These are phyloP conservation scores for Thumatha senex DNA, from an alignment of 2,888 invertebrate species.

Conservation along the genomic window DNA sequence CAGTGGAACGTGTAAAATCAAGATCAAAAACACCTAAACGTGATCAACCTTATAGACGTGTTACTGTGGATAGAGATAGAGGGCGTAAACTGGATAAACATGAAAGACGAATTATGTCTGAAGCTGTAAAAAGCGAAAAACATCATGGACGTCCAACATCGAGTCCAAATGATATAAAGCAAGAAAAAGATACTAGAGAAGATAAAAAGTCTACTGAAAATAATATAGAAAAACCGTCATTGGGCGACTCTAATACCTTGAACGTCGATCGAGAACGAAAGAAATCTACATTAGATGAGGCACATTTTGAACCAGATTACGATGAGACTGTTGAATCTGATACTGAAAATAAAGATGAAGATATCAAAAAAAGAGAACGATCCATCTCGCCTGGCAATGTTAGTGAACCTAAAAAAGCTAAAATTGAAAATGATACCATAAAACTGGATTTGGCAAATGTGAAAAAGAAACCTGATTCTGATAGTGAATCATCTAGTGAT, in stretches of 20 bases:
- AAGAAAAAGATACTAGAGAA: slow-evolving; percentile 54
- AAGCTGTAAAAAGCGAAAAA: slow-evolving; percentile 53
- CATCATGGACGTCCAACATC: slow-evolving; percentile 36
- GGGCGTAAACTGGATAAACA: slow-evolving; percentile 66
- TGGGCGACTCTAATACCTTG: slow-evolving; percentile 37
- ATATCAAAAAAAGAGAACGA: slow-evolving; percentile 65
- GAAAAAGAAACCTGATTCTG: slow-evolving; percentile 74
- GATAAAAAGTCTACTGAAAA: slow-evolving; percentile 45
- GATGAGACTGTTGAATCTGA: slow-evolving; percentile 85
- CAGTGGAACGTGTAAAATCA: slow-evolving; percentile 81
- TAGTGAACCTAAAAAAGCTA: slow-evolving; percentile 59
- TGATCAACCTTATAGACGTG: slow-evolving; percentile 72
- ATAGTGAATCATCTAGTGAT: slow-evolving; percentile 70
- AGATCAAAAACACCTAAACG: slow-evolving; percentile 78
- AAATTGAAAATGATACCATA: slow-evolving; percentile 71
- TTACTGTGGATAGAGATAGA: slow-evolving; percentile 77
- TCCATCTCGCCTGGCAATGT: slow-evolving; percentile 54
- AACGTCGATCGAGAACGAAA: slow-evolving; percentile 80
- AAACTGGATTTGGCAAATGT: slow-evolving; percentile 77
- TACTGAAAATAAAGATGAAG: slow-evolving; percentile 84
- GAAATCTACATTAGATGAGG: slow-evolving; percentile 88
- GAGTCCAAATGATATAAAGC: slow-evolving; percentile 54
- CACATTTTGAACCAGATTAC: slow-evolving; percentile 89
- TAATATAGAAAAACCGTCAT: slow-evolving; percentile 40
- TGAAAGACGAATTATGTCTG: slow-evolving; percentile 54